Conservation (phyloP, 2,113 vertebrate species). For the Polypterus senegalus region DNA sequence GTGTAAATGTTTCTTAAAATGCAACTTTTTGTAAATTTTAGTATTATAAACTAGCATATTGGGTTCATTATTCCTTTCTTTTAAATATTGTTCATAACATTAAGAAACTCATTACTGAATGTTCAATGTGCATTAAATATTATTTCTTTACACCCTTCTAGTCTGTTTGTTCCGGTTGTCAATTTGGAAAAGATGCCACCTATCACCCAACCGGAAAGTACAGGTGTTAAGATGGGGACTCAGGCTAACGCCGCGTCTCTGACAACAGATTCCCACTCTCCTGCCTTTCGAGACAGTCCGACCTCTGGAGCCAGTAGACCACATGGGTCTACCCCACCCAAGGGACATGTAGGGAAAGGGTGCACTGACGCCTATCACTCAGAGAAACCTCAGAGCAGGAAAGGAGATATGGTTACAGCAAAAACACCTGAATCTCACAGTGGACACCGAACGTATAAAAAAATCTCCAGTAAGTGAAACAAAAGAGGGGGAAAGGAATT, state of each 20-base stretch:
- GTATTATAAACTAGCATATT: no score
- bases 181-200: slow-evolving; percentile 67
- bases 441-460: slow-evolving; percentile 64
- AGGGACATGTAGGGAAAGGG: slow-evolving; percentile 30
- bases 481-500: no score
- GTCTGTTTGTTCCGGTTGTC: slow-evolving; percentile 64
- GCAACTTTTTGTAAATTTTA: no score
- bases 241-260: slow-evolving; percentile 36
- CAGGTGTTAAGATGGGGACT: slow-evolving; percentile 59
- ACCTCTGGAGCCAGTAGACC: no score
- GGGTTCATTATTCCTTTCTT: background rate
- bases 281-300: slow-evolving; percentile 43
- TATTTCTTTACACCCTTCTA: slow-evolving; percentile 27
- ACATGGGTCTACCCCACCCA: slow-evolving; percentile 39
- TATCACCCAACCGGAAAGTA: slow-evolving; percentile 55
- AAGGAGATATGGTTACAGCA: slow-evolving; percentile 39
- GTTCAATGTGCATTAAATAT: background rate
- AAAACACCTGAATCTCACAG: slow-evolving; percentile 28
- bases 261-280: slow-evolving; percentile 42
- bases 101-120: background rate
- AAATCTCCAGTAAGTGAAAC: slow-evolving; percentile 71
- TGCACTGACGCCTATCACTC: slow-evolving; percentile 26
- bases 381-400: slow-evolving; percentile 38
- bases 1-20: background rate
- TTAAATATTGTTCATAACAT: background rate